Evolutionary conservation across 2,888 invertebrate species (phyloP).

Genomic region (Drosophila sordidapex): DNA sequence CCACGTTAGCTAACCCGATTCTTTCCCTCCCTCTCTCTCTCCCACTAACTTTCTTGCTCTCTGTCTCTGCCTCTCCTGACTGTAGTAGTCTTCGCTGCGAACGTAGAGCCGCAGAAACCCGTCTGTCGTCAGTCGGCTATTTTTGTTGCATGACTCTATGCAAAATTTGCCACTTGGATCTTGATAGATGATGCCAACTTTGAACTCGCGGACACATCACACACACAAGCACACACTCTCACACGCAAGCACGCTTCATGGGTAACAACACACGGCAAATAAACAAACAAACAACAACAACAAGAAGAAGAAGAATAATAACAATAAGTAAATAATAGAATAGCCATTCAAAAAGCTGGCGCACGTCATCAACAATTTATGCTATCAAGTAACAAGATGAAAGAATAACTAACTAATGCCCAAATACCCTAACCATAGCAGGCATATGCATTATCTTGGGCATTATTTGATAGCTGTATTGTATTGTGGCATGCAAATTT

Average conservation of each 20-base stretch:
- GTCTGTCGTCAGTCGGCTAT: conserved; percentile 44
- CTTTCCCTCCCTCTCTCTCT: neutral
- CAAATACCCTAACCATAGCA: neutral
- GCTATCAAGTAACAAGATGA: conserved; percentile 57
- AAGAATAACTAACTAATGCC: neutral
- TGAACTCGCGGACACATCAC: conserved; percentile 42
- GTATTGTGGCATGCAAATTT: neutral
- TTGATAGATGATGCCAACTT: conserved; percentile 54
- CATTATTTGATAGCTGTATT: neutral
- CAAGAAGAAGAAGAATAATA: neutral
- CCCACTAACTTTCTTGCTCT: neutral
- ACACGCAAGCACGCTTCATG: conserved; percentile 10
- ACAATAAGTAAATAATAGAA: conserved; percentile 25
- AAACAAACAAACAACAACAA: neutral
- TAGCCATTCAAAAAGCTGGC: conserved; percentile 29
- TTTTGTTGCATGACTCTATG: conserved; percentile 55
- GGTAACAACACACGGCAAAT: conserved; percentile 13
- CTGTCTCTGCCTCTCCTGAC: neutral
- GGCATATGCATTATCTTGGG: neutral
- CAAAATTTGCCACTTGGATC: conserved; percentile 32
- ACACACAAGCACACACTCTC: neutral
- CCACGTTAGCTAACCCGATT: conserved; percentile 13
- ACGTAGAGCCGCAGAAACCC: conserved; percentile 31
- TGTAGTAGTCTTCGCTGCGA: conserved; percentile 1
- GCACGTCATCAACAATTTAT: conserved; percentile 69